Evolutionary conservation across 1,140 invertebrate species (phyloP), one percentile per base, ranked within the genome.

Genomic region (Bombus waltoni): DNA sequence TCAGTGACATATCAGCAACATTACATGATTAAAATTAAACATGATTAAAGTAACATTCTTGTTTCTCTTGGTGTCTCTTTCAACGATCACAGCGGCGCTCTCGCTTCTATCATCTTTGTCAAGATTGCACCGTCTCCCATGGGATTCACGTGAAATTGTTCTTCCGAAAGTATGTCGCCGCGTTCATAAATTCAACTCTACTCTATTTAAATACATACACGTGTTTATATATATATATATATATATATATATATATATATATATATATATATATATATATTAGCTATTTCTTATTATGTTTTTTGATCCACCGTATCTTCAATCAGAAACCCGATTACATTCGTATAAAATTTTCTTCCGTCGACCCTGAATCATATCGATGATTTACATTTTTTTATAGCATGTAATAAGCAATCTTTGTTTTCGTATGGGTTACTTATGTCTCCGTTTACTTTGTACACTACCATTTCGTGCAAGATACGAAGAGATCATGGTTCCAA

Each of bases 161-260:
- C 4, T 32, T 53, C 68, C 15, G n/a, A 18, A 79, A 72, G 57
- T 13, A 42, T 22, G 18, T 53, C 47, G 47, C 18, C 47, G 6
- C 18, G 47, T 79, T 79, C 32, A 42, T 44, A 71, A 73, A 73
- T 85, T 53, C 42, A 59, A 0, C 32, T 13, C 59, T 62, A 53
- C 47, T 53, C 47, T 22, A 22, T 53, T 53, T 53, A 53, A 53
- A 22, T 22, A 53, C 18, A 22, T 53, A 53, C 47, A 53, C 6
- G 47, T 53, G 18, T 22, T 53, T 53, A 15, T 18, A 53, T 53
- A 1, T 22, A 53, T 22, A 1, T 22, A 53, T 22, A 1, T 22
- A 53, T 22, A 1, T 22, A 53, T 22, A 1, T 22, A 53, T 22
- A 1, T 22, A 53, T 22, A 1, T 22, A 53, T 22, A 1, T 22